These are phyloP conservation scores for Zapornia atra DNA, from an alignment of 2,113 vertebrate species.

Conservation along the genomic window DNA sequence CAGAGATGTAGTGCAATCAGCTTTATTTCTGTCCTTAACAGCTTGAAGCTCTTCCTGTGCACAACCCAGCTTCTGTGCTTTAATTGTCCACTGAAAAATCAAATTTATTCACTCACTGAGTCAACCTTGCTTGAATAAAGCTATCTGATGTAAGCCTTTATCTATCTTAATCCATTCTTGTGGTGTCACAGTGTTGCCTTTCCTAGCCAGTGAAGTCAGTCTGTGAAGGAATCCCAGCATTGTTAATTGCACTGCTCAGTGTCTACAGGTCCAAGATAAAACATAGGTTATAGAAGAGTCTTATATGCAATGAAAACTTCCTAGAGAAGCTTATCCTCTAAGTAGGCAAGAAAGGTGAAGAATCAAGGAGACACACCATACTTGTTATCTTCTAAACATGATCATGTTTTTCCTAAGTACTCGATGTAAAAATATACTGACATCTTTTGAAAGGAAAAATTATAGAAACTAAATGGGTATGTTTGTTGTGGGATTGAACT, in stretches of 20 bases:
- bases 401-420: neutral
- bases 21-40: neutral
- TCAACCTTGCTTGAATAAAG: neutral
- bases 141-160: neutral
- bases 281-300: neutral
- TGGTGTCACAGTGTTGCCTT: neutral
- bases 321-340: neutral
- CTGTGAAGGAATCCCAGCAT: neutral
- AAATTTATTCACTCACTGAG: neutral
- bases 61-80: neutral
- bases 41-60: neutral
- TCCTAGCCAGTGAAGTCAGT: neutral
- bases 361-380: neutral
- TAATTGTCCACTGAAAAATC: neutral
- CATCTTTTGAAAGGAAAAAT: neutral
- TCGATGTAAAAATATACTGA: neutral
- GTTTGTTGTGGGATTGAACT: neutral
- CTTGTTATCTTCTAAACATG: neutral
- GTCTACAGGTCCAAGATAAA: neutral
- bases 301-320: neutral
- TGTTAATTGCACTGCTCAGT: neutral
- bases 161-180: neutral
- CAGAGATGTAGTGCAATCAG: neutral
- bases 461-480: neutral
- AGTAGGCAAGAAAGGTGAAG: neutral